Conservation (phyloP, 1,140 invertebrate species). For the Bombus sylvicola region DNA sequence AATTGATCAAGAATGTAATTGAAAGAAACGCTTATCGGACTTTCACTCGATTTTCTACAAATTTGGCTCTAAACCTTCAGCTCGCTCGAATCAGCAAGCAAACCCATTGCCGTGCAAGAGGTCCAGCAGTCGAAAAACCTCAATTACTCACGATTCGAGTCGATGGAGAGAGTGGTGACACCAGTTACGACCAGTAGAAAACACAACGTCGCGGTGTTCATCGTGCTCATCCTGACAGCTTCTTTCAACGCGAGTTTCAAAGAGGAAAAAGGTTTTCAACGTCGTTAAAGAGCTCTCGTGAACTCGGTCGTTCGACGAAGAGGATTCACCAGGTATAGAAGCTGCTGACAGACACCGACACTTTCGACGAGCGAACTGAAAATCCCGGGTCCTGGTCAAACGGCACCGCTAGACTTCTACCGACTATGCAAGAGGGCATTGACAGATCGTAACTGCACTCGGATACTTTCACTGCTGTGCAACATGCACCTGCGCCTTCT, state of each 20-base stretch:
- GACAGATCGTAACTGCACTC: constrained; percentile 74
- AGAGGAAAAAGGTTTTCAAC: neutral
- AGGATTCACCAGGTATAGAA: neutral
- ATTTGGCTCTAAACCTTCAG: neutral
- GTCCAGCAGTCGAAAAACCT: neutral
- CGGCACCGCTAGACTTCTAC: constrained; percentile 64
- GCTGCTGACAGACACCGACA: neutral
- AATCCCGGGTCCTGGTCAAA: constrained; percentile 54
- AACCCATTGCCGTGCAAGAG: neutral
- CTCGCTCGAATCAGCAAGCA: neutral
- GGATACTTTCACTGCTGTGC: constrained; percentile 77
- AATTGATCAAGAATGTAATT: neutral
- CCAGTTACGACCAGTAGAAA: constrained; percentile 45
- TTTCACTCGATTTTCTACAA: constrained; percentile 34
- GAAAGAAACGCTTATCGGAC: neutral
- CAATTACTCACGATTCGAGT: constrained; percentile 66
- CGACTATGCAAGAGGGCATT: constrained; percentile 72
- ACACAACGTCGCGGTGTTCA: neutral
- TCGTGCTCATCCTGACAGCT: neutral
- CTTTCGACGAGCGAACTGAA: constrained; percentile 31
- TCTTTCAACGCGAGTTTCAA: neutral
- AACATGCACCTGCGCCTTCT: constrained; percentile 68
- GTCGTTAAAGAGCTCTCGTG: neutral
- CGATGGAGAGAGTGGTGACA: constrained; percentile 58
- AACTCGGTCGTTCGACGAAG: neutral